These are phyloP conservation scores for Monomorium pharaonis DNA, from an alignment of 1,140 invertebrate species.

Conservation along the genomic window DNA sequence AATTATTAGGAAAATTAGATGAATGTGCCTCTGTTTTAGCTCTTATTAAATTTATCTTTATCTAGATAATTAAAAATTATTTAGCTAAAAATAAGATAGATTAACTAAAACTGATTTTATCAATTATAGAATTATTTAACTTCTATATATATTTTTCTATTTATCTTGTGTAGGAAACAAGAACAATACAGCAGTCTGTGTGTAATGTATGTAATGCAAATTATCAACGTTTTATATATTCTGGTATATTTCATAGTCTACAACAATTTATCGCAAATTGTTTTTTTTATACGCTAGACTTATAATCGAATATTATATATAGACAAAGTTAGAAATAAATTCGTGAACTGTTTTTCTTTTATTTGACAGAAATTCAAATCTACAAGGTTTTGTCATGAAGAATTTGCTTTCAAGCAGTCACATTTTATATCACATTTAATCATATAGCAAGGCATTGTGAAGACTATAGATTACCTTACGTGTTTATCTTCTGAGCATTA, in stretches of 20 bases:
- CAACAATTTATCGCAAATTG: not conserved
- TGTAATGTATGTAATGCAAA: not conserved
- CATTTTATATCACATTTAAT: not conserved
- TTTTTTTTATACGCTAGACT: not conserved
- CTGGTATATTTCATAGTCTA: no score
- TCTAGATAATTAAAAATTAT: no score
- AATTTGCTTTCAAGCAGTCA: not conserved
- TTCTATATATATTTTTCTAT: not conserved
- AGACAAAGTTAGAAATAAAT: conserved; percentile 29
- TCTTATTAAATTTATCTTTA: no score
- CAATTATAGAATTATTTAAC: not conserved
- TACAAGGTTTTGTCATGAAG: not conserved
- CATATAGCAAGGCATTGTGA: not conserved
- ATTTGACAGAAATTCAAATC: not conserved
- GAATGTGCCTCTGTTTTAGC: not conserved
- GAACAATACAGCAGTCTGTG: not conserved
- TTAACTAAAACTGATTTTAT: not conserved
- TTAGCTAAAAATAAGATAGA: no score
- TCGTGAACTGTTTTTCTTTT: not conserved
- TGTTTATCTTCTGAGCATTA: not conserved
- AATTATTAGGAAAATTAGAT: not conserved
- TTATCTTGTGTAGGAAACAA: not conserved
- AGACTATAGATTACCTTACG: not conserved
- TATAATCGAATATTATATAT: not conserved
- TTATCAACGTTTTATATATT: conserved; percentile 14